These are phyloP conservation scores for Coremacera marginata DNA, from an alignment of 2,888 invertebrate genomes.

Conservation along the genomic window DNA sequence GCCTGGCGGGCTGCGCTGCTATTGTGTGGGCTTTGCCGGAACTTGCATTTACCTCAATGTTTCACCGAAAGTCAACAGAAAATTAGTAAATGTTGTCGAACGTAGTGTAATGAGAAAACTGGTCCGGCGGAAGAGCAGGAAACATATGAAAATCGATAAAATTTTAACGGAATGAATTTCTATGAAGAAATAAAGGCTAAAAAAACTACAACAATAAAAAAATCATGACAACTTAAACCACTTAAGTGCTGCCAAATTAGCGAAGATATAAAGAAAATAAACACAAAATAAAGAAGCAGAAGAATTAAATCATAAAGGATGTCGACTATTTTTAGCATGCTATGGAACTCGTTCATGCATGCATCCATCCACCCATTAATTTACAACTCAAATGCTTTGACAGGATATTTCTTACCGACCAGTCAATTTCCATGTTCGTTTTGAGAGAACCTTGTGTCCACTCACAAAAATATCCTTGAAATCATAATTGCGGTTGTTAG, in stretches of 20 bases:
- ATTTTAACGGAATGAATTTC: slow-evolving; percentile 8
- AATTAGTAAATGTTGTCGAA: slow-evolving; percentile 1
- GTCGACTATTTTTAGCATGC: neutral
- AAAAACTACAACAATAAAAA: neutral
- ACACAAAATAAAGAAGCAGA: neutral
- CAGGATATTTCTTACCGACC: too few species aligned
- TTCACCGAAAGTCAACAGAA: slow-evolving; percentile 12
- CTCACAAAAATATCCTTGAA: too few species aligned
- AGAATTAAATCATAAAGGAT: neutral
- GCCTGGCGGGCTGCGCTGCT: neutral
- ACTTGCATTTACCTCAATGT: slow-evolving; percentile 8
- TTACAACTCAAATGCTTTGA: too few species aligned
- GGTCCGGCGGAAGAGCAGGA: neutral
- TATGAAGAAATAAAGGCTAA: neutral
- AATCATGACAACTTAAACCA: neutral
- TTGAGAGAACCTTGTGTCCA: too few species aligned
- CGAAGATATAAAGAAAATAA: slow-evolving; percentile 8
- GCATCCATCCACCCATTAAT: too few species aligned
- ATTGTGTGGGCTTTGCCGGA: neutral
- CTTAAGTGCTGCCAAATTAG: slow-evolving; percentile 27
- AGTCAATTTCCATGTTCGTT: too few species aligned
- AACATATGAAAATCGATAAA: slow-evolving; percentile 16
- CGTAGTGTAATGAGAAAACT: too few species aligned
- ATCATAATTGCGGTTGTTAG: too few species aligned
- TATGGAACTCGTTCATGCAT: too few species aligned